Conservation (phyloP, 2,888 invertebrate genomes). For the Folsomia candida region DNA sequence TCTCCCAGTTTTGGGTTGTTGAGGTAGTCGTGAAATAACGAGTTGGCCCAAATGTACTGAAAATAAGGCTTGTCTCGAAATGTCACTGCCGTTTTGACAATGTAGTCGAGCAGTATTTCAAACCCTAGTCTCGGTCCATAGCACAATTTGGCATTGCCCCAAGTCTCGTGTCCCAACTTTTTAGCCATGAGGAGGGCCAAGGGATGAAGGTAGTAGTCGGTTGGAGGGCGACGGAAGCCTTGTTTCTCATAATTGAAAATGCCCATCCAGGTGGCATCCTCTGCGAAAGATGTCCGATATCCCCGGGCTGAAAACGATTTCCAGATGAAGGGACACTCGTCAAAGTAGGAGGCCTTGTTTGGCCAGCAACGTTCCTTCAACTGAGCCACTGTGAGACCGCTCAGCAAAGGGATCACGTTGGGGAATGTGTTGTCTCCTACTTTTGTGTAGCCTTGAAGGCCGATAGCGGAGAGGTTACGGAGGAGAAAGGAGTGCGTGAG, state of each 20-base stretch:
- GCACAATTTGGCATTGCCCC: conserved; percentile 67
- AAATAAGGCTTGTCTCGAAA: conserved; percentile 66
- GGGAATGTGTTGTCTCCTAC: conserved; percentile 93
- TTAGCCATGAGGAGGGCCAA: conserved; percentile 24
- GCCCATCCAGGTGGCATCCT: conserved; percentile 76
- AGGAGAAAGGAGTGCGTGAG: conserved; percentile 61
- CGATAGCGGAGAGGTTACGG: conserved; percentile 65
- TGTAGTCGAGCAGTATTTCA: conserved; percentile 70
- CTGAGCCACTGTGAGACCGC: conserved; percentile 68
- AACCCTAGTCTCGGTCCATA: conserved; percentile 69
- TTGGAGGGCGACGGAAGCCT: conserved; percentile 76
- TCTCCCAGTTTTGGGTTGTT: conserved; percentile 77
- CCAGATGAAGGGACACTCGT: conserved; percentile 82
- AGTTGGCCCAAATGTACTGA: conserved; percentile 79
- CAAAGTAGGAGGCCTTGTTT: conserved; percentile 63
- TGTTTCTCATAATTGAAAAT: conserved; percentile 75
- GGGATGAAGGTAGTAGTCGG: conserved; percentile 71
- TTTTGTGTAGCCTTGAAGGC: conserved; percentile 86
- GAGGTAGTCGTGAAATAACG: conserved; percentile 79
- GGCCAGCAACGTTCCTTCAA: conserved; percentile 66
- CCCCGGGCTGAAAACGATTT: conserved; percentile 69
- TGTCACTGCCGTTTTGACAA: conserved; percentile 63
- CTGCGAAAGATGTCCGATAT: conserved; percentile 75
- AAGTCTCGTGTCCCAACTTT: conserved; percentile 63
- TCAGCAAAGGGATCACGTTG: conserved; percentile 73